Percentiles rank a stretch among this genome's conserved stretches.
Evolutionary conservation across 2,113 vertebrate species (phyloP).

Genomic region (Carassius gibelio): DNA sequence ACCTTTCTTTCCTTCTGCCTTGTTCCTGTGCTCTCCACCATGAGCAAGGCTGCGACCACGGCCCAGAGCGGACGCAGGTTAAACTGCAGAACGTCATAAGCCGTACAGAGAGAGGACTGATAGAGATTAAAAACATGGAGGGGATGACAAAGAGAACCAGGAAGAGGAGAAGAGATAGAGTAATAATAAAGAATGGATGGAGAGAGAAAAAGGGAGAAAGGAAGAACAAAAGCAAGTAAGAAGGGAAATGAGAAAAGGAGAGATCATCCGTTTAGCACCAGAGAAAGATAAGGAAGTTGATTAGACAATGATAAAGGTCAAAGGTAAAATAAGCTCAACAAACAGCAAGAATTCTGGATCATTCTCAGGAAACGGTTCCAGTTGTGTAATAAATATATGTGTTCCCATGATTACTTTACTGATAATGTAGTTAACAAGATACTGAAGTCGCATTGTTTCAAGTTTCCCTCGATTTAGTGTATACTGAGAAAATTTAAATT

Average conservation of each 20-base stretch:
- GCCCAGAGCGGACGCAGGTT: slow-evolving; percentile 84
- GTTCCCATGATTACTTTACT: not conserved
- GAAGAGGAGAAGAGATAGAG: slow-evolving; percentile 52
- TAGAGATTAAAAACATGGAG: slow-evolving; percentile 52
- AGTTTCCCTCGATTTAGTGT: not conserved
- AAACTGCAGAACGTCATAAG: slow-evolving; percentile 92
- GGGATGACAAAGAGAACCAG: slow-evolving; percentile 61
- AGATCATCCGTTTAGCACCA: slow-evolving; percentile 40
- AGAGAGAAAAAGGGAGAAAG: slow-evolving; percentile 56
- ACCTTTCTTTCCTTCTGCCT: slow-evolving; percentile 61
- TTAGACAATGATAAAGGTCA: slow-evolving; percentile 50
- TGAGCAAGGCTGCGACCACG: slow-evolving; percentile 81
- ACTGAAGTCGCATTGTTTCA: not conserved
- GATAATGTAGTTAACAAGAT: not conserved
- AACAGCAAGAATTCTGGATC: not conserved
- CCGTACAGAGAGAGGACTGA: slow-evolving; percentile 92
- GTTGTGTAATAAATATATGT: not conserved
- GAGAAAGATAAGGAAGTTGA: slow-evolving; percentile 53
- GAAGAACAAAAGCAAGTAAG: slow-evolving; percentile 71
- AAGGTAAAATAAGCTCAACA: slow-evolving; percentile 10
- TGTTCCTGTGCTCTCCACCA: slow-evolving; percentile 68
- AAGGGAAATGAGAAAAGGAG: slow-evolving; percentile 51
- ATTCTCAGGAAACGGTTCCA: slow-evolving; percentile 4
- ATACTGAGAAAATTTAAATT: not conserved
- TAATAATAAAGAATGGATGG: not conserved